Conservation (phyloP, 2,888 invertebrate genomes). For the Eudemis profundana region DNA sequence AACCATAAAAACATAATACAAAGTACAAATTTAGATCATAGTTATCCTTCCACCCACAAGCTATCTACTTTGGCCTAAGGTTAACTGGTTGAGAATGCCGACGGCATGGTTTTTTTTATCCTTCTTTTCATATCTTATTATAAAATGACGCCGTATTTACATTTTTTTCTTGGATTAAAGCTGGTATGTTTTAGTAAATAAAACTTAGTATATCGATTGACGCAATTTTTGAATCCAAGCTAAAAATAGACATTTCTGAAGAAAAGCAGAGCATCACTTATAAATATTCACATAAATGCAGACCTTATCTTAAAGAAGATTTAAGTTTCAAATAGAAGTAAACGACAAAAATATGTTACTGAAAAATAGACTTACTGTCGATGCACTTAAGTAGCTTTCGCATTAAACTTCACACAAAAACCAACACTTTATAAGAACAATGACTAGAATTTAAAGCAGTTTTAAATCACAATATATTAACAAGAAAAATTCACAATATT, state of each 20-base stretch:
- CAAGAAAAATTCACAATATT: constrained; percentile 29
- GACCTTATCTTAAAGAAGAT: constrained; percentile 1
- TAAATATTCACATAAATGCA: constrained; percentile 4
- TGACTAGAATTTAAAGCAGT: constrained; percentile 43
- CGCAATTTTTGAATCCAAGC: neutral
- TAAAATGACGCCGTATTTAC: no score
- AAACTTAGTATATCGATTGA: constrained; percentile 1
- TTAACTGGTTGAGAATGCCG: no score
- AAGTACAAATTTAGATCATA: no score
- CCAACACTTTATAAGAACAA: constrained; percentile 26
- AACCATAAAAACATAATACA: no score
- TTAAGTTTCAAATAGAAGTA: constrained; percentile 1
- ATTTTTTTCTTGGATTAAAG: neutral
- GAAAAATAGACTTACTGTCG: neutral
- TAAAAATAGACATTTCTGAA: neutral
- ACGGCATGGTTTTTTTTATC: no score
- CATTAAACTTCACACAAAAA: constrained; percentile 19
- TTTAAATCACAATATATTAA: constrained; percentile 35
- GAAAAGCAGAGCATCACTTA: constrained; percentile 5
- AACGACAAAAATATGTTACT: neutral
- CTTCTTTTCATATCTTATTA: no score
- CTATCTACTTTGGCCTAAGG: no score
- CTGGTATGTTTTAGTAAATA: neutral
- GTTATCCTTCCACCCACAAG: no score
- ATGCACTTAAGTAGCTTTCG: constrained; percentile 1